Percentiles rank a stretch among this genome's conserved stretches.
Conservation (phyloP, 2,797 vertebrate species). For the Iguana delicatissima region DNA sequence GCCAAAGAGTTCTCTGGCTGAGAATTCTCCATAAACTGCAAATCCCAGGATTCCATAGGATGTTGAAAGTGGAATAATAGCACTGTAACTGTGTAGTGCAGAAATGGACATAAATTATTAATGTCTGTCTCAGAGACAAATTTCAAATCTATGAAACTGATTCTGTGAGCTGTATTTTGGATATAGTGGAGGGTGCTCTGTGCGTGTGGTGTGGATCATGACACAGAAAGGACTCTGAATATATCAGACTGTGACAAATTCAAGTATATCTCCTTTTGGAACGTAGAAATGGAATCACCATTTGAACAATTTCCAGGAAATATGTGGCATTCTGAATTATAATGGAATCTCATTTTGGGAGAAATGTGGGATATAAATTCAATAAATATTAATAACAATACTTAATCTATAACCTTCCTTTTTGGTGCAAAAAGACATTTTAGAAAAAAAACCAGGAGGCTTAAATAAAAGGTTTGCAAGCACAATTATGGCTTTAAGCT, state of each 20-base stretch:
- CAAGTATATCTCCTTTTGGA: neutral
- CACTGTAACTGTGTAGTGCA: no score
- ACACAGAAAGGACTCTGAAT: neutral
- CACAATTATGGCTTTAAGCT: conserved; percentile 11
- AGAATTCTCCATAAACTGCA: no score
- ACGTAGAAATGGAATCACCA: neutral
- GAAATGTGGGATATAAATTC: no score
- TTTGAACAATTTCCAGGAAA: neutral
- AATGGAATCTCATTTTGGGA: neutral
- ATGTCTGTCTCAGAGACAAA: no score
- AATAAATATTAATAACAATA: no score
- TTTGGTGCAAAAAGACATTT: neutral
- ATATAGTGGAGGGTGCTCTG: neutral
- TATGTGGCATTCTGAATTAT: neutral
- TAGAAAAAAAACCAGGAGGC: neutral
- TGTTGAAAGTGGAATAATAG: no score
- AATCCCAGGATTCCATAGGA: no score
- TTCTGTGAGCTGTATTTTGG: no score
- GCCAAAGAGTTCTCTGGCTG: no score
- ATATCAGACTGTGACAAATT: neutral
- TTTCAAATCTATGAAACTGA: no score
- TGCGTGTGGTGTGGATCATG: neutral
- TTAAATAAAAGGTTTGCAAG: conserved; percentile 23
- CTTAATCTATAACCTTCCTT: neutral
- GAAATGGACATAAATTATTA: no score